Evolutionary conservation across 2,797 vertebrate species (phyloP).

Genomic region (Pempheris klunzingeri): DNA sequence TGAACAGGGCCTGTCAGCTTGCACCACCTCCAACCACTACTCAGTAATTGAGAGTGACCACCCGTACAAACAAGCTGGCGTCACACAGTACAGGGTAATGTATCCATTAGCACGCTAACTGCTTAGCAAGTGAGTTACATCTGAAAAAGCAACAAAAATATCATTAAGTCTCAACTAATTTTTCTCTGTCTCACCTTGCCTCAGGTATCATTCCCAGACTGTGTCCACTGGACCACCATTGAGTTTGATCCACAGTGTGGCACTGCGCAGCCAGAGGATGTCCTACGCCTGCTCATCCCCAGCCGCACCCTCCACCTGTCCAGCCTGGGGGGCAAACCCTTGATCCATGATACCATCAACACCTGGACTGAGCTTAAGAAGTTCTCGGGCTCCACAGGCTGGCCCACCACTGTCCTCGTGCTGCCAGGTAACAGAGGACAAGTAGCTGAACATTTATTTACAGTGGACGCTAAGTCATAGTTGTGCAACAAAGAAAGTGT

Average conservation of each 20-base stretch:
- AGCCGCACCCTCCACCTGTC: constrained; percentile 91
- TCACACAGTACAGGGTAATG: constrained; percentile 95
- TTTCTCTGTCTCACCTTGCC: constrained; percentile 5
- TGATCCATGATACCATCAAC: constrained; percentile 95
- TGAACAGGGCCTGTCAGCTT: constrained; percentile 96
- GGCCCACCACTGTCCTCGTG: constrained; percentile 96
- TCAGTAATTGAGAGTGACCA: constrained; percentile 97
- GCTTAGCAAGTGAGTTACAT: not conserved
- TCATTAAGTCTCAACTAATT: not conserved
- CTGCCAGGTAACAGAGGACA: constrained; percentile 88
- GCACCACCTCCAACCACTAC: constrained; percentile 97
- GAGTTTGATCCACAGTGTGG: constrained; percentile 98
- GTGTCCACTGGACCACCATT: constrained; percentile 96
- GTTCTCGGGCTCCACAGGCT: constrained; percentile 94
- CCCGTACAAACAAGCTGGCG: constrained; percentile 95
- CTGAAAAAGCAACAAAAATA: not conserved
- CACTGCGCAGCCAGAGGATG: constrained; percentile 98
- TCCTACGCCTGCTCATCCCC: constrained; percentile 95
- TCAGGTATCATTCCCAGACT: constrained; percentile 97
- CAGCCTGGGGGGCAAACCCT: constrained; percentile 90
- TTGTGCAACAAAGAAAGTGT: not conserved
- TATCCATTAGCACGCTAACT: not conserved
- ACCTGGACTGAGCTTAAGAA: constrained; percentile 98
- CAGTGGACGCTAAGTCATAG: not conserved
- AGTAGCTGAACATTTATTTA: not conserved